Conservation (phyloP, 2,888 invertebrate species). For the Eupeodes latifasciatus region DNA sequence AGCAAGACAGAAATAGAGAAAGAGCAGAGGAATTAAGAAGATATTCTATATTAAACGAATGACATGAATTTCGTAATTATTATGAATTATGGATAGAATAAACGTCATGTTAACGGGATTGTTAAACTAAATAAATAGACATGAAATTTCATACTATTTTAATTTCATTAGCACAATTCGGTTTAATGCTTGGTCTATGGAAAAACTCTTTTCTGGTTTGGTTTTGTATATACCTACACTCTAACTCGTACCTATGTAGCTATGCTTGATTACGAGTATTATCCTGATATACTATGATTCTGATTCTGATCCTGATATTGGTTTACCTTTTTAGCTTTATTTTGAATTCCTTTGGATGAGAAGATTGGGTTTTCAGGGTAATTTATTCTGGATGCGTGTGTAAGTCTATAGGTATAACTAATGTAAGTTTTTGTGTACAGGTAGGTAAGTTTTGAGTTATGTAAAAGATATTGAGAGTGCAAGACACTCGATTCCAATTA, state of each 20-base stretch:
- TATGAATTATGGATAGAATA: conserved; percentile 76
- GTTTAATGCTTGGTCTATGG: conserved; percentile 63
- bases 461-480: conserved; percentile 34
- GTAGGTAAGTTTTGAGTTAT: neutral
- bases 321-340: neutral
- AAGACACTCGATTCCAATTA: conserved; percentile 73
- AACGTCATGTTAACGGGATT: conserved; percentile 75
- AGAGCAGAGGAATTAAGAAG: conserved; percentile 27
- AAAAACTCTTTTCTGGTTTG: conserved; percentile 14
- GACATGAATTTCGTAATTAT: conserved; percentile 76
- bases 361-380: neutral
- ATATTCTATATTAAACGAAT: conserved; percentile 62
- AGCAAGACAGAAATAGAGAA: conserved; percentile 17
- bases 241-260: too few relatives aligned
- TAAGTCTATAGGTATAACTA: neutral
- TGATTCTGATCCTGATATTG: neutral
- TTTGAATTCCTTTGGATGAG: conserved; percentile 5
- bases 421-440: conserved; percentile 1
- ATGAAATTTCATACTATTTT: conserved; percentile 76
- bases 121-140: conserved; percentile 76
- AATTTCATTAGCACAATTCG: conserved; percentile 76
- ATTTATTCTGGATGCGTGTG: conserved; percentile 13
- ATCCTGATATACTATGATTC: too few relatives aligned
- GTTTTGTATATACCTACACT: neutral
- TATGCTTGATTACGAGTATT: too few relatives aligned